Evolutionary conservation across 1,140 invertebrate species (phyloP).

Genomic region (Mycetomoellerius zeteki): DNA sequence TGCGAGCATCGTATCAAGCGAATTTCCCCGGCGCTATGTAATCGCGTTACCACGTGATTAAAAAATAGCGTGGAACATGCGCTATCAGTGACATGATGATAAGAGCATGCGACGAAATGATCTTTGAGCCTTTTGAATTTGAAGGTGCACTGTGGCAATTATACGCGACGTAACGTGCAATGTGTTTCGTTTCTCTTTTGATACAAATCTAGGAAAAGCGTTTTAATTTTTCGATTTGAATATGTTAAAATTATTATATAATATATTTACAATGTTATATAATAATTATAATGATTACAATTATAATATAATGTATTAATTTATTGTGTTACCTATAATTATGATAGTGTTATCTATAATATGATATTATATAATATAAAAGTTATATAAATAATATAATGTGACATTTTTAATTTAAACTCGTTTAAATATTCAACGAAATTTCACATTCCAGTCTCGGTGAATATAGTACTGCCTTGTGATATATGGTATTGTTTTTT

Average conservation of each 20-base stretch:
- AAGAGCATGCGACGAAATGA: conserved; percentile 30
- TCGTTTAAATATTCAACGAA: not conserved
- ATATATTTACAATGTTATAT: not conserved
- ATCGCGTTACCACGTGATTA: conserved; percentile 8
- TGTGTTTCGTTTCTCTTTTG: not conserved
- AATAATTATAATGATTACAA: not conserved
- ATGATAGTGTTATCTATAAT: not conserved
- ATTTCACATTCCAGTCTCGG: not conserved
- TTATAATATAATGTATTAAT: not conserved
- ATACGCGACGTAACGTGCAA: not conserved
- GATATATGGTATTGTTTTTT: not conserved
- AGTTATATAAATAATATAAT: not conserved
- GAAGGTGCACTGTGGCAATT: conserved; percentile 8
- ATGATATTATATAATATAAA: not conserved
- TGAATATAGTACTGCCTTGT: no score
- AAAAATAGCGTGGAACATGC: conserved; percentile 16
- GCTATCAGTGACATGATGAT: conserved; percentile 37
- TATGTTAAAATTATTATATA: not conserved
- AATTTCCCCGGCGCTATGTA: not conserved
- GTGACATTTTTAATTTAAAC: not conserved
- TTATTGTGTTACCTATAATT: not conserved
- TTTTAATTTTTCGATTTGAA: not conserved
- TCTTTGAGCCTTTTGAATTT: conserved; percentile 48
- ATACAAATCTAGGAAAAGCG: not conserved
- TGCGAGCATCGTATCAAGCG: not conserved